These are phyloP conservation scores for Hyperoplus immaculatus DNA, from an alignment of 2,797 vertebrate species.

Conservation along the genomic window DNA sequence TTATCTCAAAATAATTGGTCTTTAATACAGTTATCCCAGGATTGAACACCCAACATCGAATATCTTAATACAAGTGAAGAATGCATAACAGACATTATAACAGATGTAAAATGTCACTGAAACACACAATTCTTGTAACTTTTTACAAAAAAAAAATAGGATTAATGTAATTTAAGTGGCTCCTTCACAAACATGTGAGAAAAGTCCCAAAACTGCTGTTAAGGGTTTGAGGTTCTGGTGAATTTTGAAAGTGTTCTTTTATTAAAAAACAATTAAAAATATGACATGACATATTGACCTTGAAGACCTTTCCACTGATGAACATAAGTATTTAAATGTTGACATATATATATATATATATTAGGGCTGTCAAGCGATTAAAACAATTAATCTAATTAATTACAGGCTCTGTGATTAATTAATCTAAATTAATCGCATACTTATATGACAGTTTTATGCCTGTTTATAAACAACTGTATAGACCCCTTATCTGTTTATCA, in stretches of 20 bases:
- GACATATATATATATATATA: slow-evolving; percentile 1
- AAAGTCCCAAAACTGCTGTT: too few relatives aligned
- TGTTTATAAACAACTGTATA: too few relatives aligned
- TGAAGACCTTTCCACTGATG: neutral
- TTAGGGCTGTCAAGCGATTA: too few relatives aligned
- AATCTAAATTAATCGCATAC: too few relatives aligned
- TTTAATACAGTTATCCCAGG: slow-evolving; percentile 27
- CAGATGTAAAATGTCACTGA: slow-evolving; percentile 55
- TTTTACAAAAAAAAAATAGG: slow-evolving; percentile 43
- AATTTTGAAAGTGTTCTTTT: neutral
- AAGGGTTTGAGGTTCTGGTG: neutral
- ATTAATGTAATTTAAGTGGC: slow-evolving; percentile 28
- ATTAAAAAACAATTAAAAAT: neutral
- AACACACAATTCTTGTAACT: slow-evolving; percentile 43
- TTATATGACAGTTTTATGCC: too few relatives aligned
- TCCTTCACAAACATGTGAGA: neutral
- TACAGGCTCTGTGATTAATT: too few relatives aligned
- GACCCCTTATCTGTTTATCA: too few relatives aligned
- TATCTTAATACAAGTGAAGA: slow-evolving; percentile 13
- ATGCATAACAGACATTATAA: slow-evolving; percentile 27
- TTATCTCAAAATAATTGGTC: neutral
- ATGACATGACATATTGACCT: neutral
- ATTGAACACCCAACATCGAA: neutral
- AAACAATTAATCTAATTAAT: too few relatives aligned
- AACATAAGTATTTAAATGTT: neutral